phyloP scores from a whole-genome alignment of 1,140 invertebrate species.

The Drosophila willistoni region DNA sequence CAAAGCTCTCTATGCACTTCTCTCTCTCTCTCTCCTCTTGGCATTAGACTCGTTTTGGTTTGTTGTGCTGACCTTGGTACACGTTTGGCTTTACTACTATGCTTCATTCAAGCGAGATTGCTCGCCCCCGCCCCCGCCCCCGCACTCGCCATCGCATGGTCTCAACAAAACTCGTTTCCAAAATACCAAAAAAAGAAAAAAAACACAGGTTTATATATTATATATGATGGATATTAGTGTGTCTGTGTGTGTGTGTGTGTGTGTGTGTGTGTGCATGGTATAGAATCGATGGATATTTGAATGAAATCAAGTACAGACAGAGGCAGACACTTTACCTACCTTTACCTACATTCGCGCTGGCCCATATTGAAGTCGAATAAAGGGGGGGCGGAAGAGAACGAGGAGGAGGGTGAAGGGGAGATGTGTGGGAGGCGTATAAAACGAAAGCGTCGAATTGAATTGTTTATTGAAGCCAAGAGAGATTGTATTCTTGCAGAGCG shows the following conservation, averaged over 20 bases:
- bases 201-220: neutral
- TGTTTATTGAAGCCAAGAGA: neutral
- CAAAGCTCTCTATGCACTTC: no score
- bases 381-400: no score
- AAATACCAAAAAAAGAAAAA: neutral
- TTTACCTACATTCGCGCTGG: conserved; percentile 33
- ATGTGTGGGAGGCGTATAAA: neutral
- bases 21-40: neutral
- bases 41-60: conserved; percentile 15
- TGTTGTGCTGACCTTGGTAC: conserved; percentile 46
- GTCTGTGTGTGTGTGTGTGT: conserved; percentile 12
- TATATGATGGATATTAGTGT: conserved; percentile 8
- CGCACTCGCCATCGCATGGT: conserved; percentile 32
- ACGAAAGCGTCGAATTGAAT: conserved; percentile 18
- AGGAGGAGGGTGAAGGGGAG: no score
- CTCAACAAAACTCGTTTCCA: conserved; percentile 29
- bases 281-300: conserved; percentile 55
- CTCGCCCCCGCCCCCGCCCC: conserved; percentile 39
- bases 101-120: conserved; percentile 12
- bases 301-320: conserved; percentile 62
- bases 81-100: conserved; percentile 31
- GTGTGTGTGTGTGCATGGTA: conserved; percentile 21
- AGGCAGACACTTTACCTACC: conserved; percentile 54
- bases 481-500: conserved; percentile 54
- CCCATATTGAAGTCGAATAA: conserved; percentile 28